phyloP scores from a whole-genome alignment of 2,888 invertebrate species.

The Phoenoteleia sp. region DNA sequence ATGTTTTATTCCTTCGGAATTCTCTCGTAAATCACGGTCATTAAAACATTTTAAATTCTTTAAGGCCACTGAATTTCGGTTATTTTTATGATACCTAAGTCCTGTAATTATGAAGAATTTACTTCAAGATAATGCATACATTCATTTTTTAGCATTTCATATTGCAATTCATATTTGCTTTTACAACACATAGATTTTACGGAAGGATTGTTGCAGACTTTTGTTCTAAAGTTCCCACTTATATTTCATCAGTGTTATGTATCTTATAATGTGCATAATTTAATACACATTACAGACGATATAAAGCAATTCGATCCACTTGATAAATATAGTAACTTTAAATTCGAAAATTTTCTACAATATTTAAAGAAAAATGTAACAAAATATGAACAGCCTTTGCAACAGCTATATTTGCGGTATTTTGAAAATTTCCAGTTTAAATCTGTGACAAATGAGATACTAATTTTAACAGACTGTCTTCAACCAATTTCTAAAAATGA shows the following conservation, averaged over 20 bases:
- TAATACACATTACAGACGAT: constrained; percentile 31
- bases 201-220: constrained; percentile 33
- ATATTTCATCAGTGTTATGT: constrained; percentile 4
- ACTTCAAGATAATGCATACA: constrained; percentile 15
- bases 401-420: constrained; percentile 36
- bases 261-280: constrained; percentile 19
- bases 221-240: constrained; percentile 28
- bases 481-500: no score
- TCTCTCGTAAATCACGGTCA: constrained; percentile 28
- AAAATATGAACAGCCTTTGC: constrained; percentile 28
- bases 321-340: constrained; percentile 32
- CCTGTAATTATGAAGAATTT: constrained; percentile 27
- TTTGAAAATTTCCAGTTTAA: constrained; percentile 11
- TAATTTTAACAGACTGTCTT: no score
- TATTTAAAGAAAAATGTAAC: constrained; percentile 35
- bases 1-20: constrained; percentile 33
- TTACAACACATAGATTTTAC: constrained; percentile 39
- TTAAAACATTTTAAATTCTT: constrained; percentile 34
- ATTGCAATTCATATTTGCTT: constrained; percentile 12
- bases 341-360: constrained; percentile 43
- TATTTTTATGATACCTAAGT: constrained; percentile 53
- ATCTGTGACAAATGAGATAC: no score
- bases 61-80: constrained; percentile 49
- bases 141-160: constrained; percentile 26
- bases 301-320: constrained; percentile 26